phyloP scores from a whole-genome alignment of 2,888 invertebrate species.

The Plebejus argus region DNA sequence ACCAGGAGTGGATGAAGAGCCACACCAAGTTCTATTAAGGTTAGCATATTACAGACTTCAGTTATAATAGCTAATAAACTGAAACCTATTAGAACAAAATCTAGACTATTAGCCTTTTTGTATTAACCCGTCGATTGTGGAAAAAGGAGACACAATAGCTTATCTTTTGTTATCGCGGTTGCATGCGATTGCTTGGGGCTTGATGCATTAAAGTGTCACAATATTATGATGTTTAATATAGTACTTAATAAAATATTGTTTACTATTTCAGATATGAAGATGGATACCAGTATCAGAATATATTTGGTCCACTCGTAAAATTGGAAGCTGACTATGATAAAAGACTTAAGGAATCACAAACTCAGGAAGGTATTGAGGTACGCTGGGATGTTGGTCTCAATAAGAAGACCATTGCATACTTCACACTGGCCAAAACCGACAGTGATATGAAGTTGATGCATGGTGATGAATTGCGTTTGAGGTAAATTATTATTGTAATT shows the following conservation, averaged over 20 bases:
- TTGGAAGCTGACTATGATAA: conserved; percentile 99
- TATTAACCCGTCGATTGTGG: no score
- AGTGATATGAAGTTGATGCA: conserved; percentile 99
- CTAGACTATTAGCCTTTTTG: no score
- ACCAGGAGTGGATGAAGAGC: conserved; percentile 98
- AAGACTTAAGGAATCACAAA: conserved; percentile 97
- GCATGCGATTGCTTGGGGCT: no score
- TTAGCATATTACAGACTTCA: conserved; percentile 43
- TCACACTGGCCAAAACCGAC: conserved; percentile 97
- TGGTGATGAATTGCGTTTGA: conserved; percentile 96
- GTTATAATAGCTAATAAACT: no score
- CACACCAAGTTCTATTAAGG: conserved; percentile 89
- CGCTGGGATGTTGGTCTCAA: conserved; percentile 99
- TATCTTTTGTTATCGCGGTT: no score
- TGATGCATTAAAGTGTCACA: no score
- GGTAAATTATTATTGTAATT: conserved; percentile 57
- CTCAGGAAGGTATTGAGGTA: conserved; percentile 98
- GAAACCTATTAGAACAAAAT: no score
- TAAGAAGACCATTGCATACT: conserved; percentile 98
- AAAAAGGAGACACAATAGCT: no score
- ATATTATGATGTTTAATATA: no score
- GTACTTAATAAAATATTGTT: not conserved
- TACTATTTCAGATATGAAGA: conserved; percentile 90
- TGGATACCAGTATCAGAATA: conserved; percentile 99
- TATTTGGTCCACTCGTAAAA: conserved; percentile 97